A percentile compares a stretch with the other conserved stretches of the same genome.
Evolutionary conservation across 2,888 invertebrate species (phyloP).

Genomic region (Sylvicola cinctus): DNA sequence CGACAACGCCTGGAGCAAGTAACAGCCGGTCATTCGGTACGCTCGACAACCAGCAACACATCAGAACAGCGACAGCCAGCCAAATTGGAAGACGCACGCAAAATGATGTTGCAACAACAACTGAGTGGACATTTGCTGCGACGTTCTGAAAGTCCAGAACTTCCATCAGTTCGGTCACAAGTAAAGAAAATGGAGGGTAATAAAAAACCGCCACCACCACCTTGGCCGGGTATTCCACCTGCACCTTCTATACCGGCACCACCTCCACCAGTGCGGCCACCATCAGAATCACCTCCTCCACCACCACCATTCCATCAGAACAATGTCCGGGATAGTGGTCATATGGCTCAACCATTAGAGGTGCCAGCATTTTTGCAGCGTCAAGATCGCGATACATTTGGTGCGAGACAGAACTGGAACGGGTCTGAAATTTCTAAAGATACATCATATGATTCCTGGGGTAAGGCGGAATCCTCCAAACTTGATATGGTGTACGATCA

Average conservation of each 20-base stretch:
- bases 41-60: constrained; percentile 50
- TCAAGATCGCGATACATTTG: constrained; percentile 50
- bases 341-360: constrained; percentile 15
- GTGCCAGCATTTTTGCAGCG: constrained; percentile 40
- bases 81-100: constrained; percentile 70
- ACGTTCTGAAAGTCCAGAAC: constrained; percentile 12
- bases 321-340: constrained; percentile 10
- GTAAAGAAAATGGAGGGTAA: constrained; percentile 36
- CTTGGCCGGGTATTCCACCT: constrained; percentile 45
- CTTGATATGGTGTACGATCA: constrained; percentile 24
- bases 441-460: constrained; percentile 22
- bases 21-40: constrained; percentile 70
- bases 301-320: constrained; percentile 41
- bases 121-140: constrained; percentile 33
- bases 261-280: constrained; percentile 34
- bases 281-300: constrained; percentile 35
- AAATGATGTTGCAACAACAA: constrained; percentile 68
- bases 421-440: constrained; percentile 18
- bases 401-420: constrained; percentile 44
- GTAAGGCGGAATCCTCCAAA: constrained; percentile 24
- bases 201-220: constrained; percentile 34
- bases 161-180: constrained; percentile 28
- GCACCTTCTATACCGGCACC: constrained; percentile 35
- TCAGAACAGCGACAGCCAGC: constrained; percentile 52
- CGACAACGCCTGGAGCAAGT: constrained; percentile 71